Evolutionary conservation across 2,888 invertebrate genomes (phyloP), one percentile per base, ranked within the genome.

Genomic region (Magallana nippona): DNA sequence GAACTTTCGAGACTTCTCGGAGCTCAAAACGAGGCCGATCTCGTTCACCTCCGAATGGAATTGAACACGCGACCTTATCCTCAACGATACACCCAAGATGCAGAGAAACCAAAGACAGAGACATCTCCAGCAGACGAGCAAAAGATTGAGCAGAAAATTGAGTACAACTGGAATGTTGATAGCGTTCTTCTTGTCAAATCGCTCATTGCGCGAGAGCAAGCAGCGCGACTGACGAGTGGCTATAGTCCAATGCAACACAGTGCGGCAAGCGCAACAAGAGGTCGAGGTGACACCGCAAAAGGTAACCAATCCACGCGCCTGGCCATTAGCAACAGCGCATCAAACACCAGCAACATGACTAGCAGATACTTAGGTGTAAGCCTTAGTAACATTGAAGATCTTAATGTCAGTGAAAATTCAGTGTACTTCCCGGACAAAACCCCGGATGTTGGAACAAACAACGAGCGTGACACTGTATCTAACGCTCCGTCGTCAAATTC

Each of bases 201-300:
- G 15, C 71, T 71, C 27, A 27, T 71, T 15, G 32, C 22, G 13
- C 71, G 71, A 71, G 71, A 71, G 32, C 71, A 71, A 71, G 71
- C 71, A 10, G 27, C 22, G 27, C 22, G 71, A 22, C 27, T 15
- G 27, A 71, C 5, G 5, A 71, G 27, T 19, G 71, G 22, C 27
- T 13, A 71, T 2, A 10, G 1, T 13, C 27, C 2, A 8, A 17
- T 27, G 27, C 27, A 22, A 32, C 27, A 27, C 13, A 11, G 15
- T 13, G 5, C 22, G 0, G 27, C 63, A 15, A 27, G 32, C 63
- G 32, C 32, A 71, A 60, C 60, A 60, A 27, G 15, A 5, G 71
- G 22, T 3, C 13, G 17, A 27, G 27, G 32, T 1, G 27, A 27
- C 15, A 71, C 10, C 27, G 27, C 27, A 60, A n/a, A 1, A 44